Percentiles rank a stretch among this genome's conserved stretches.
Evolutionary conservation across 2,888 invertebrate genomes (phyloP).

Genomic region (Xanthorhoe designata): DNA sequence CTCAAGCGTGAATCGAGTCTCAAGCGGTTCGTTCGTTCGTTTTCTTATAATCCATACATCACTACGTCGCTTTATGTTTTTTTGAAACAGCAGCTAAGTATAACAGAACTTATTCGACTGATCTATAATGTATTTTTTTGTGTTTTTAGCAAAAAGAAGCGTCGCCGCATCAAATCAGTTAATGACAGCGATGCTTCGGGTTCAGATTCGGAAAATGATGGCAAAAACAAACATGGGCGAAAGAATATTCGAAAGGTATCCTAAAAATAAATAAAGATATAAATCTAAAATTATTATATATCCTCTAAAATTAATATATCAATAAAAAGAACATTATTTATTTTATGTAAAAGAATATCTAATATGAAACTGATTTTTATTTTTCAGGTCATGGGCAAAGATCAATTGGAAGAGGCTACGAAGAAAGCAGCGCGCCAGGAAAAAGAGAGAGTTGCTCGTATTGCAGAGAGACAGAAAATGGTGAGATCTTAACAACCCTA

Average conservation of each 20-base stretch:
- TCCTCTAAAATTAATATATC: too few relatives aligned
- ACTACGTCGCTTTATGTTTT: too few relatives aligned
- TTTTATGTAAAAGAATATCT: too few relatives aligned
- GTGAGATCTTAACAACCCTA: constrained; percentile 70
- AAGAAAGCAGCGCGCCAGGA: constrained; percentile 96
- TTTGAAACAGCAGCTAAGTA: too few relatives aligned
- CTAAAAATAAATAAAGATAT: background rate
- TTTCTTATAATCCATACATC: too few relatives aligned
- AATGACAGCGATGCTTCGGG: constrained; percentile 76
- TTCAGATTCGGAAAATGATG: constrained; percentile 78
- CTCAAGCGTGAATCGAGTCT: too few relatives aligned
- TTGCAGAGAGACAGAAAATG: constrained; percentile 94
- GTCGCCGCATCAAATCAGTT: constrained; percentile 74
- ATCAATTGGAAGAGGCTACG: constrained; percentile 92
- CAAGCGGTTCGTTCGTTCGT: too few relatives aligned
- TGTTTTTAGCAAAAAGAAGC: constrained; percentile 75
- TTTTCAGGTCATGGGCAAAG: constrained; percentile 83
- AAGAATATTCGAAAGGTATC: constrained; percentile 81
- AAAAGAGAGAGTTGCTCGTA: constrained; percentile 94
- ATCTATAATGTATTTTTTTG: constrained; percentile 2
- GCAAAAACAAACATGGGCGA: constrained; percentile 78
- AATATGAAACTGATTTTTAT: too few relatives aligned
- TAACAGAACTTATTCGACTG: background rate
- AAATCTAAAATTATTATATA: too few relatives aligned
- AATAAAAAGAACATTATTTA: too few relatives aligned